Percentiles rank a stretch among this genome's conserved stretches.
Evolutionary conservation across 2,113 vertebrate species (phyloP).

Genomic region (Baryphthengus martii): DNA sequence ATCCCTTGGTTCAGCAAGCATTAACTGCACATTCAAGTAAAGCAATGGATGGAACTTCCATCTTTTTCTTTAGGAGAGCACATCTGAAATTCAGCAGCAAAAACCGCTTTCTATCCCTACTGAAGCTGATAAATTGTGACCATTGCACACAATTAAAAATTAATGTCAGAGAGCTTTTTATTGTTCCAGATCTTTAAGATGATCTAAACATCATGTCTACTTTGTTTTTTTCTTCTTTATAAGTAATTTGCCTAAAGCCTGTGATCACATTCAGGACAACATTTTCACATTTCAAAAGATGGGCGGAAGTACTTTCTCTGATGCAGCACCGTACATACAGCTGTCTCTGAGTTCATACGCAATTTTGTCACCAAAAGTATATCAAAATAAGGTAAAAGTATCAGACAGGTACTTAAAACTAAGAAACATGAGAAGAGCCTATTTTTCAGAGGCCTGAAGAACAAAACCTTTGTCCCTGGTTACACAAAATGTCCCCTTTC

Average conservation of each 20-base stretch:
- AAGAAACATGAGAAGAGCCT: not conserved
- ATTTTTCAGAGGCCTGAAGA: not conserved
- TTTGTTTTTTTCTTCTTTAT: not conserved
- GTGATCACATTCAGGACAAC: too few relatives aligned
- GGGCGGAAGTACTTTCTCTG: not conserved
- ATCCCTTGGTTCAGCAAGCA: rapidly evolving
- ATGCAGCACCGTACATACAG: too few relatives aligned
- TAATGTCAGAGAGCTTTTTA: not conserved
- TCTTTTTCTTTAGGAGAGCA: not conserved
- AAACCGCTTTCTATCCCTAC: not conserved
- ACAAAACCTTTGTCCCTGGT: not conserved
- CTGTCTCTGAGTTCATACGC: not conserved
- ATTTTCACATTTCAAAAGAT: not conserved
- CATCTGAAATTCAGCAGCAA: not conserved
- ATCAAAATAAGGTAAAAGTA: not conserved
- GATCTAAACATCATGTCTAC: not conserved
- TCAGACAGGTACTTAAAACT: not conserved
- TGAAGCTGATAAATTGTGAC: not conserved
- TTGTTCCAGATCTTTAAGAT: not conserved
- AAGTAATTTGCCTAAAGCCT: not conserved
- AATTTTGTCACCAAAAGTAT: not conserved
- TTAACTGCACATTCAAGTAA: not conserved
- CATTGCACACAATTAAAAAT: not conserved
- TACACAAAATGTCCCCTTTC: not conserved
- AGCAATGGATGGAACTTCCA: not conserved